phyloP scores from a whole-genome alignment of 2,113 vertebrate genomes.

The Psittacula cyanocephala region DNA sequence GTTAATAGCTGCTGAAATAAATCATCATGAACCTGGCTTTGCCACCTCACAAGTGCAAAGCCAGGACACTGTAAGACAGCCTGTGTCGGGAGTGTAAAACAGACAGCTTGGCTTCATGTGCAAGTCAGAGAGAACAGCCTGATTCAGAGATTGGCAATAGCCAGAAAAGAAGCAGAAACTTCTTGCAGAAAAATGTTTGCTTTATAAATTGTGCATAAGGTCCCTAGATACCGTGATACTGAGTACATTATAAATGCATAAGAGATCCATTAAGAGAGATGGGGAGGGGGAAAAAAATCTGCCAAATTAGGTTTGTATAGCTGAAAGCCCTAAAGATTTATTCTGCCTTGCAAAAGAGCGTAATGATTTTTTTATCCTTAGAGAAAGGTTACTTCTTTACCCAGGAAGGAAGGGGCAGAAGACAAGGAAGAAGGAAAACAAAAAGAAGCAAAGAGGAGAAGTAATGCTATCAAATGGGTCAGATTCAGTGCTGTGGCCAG shows the following conservation, averaged over 20 bases:
- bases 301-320: constrained; percentile 9
- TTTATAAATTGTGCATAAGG: constrained; percentile 42
- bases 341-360: not conserved
- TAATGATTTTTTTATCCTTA: constrained; percentile 6
- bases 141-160: not conserved
- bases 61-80: not conserved
- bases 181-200: not conserved
- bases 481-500: not conserved
- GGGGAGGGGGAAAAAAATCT: accelerated
- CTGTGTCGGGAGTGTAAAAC: not conserved
- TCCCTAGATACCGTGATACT: not conserved
- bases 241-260: constrained; percentile 44
- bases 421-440: not conserved
- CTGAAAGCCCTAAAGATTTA: constrained; percentile 42
- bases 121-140: not conserved
- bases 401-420: not conserved
- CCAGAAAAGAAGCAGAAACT: not conserved
- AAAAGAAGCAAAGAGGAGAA: not conserved
- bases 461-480: not conserved
- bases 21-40: not conserved
- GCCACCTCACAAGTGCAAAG: not conserved
- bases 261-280: constrained; percentile 42
- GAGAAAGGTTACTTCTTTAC: constrained; percentile 5
- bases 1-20: not conserved
- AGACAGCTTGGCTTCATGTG: not conserved